A percentile compares a stretch with the other conserved stretches of the same genome.
Conservation (phyloP, 2,113 vertebrate species). For the Plecturocebus donacophilus region DNA sequence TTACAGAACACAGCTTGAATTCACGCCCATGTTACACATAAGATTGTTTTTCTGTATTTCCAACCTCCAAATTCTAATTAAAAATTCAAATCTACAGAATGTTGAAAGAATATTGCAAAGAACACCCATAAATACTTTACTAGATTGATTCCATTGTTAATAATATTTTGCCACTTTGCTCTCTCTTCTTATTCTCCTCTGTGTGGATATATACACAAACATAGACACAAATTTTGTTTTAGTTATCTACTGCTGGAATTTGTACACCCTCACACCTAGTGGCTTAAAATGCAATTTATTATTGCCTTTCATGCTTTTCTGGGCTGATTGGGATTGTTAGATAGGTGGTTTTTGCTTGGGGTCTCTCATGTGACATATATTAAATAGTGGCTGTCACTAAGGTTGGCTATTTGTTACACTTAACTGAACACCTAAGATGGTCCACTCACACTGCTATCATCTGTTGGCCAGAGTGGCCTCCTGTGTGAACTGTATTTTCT, state of each 20-base stretch:
- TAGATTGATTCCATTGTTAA: background rate
- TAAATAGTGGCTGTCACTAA: background rate
- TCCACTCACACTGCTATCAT: background rate
- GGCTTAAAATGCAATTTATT: background rate
- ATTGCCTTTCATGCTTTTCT: background rate
- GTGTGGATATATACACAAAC: too few species aligned
- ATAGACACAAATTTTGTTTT: background rate
- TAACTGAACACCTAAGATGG: background rate
- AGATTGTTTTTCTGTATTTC: background rate
- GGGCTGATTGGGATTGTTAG: background rate
- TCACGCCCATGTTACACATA: background rate
- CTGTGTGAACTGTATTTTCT: background rate
- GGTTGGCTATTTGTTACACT: background rate
- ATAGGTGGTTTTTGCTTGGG: background rate
- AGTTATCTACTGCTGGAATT: background rate
- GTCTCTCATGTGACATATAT: background rate
- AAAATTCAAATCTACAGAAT: background rate
- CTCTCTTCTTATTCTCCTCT: background rate
- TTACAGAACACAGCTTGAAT: background rate
- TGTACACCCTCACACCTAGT: background rate
- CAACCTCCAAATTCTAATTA: background rate
- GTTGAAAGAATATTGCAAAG: background rate
- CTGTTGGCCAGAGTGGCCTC: background rate
- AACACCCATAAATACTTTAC: background rate
- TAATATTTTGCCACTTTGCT: background rate